A percentile compares a stretch with the other conserved stretches of the same genome.
Conservation (phyloP, 1,140 invertebrate species). For the Helicoverpa zea region DNA sequence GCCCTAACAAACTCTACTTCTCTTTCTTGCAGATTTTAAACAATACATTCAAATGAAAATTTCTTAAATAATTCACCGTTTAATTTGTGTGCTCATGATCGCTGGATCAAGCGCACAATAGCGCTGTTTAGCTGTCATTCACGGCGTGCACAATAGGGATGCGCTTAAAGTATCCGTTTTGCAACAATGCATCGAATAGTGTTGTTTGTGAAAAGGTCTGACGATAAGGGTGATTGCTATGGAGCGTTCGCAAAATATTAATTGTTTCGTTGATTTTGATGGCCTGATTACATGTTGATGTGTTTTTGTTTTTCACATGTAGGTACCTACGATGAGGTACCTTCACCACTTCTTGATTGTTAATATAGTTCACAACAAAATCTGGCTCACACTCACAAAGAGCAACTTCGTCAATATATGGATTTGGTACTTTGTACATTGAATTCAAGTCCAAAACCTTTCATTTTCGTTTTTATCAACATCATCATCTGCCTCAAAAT, state of each 20-base stretch:
- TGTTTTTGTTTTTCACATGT: not conserved
- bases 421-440: no score
- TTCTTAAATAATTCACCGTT: constrained; percentile 34
- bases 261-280: not conserved
- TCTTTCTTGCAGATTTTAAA: not conserved
- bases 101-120: constrained; percentile 55
- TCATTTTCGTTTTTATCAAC: no score
- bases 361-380: no score
- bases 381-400: no score
- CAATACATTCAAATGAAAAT: constrained; percentile 17
- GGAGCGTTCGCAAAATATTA: constrained; percentile 54
- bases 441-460: no score
- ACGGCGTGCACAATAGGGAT: constrained; percentile 67
- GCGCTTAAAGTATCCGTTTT: constrained; percentile 61
- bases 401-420: no score
- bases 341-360: no score
- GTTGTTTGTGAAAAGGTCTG: constrained; percentile 57
- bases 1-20: not conserved
- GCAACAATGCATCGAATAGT: constrained; percentile 69
- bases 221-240: constrained; percentile 66
- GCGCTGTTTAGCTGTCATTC: constrained; percentile 67
- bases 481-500: no score
- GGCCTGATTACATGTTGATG: not conserved
- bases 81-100: constrained; percentile 53
- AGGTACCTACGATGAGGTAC: no score